Evolutionary conservation across 2,113 vertebrate genomes (phyloP).

Genomic region (Silurus asotus): DNA sequence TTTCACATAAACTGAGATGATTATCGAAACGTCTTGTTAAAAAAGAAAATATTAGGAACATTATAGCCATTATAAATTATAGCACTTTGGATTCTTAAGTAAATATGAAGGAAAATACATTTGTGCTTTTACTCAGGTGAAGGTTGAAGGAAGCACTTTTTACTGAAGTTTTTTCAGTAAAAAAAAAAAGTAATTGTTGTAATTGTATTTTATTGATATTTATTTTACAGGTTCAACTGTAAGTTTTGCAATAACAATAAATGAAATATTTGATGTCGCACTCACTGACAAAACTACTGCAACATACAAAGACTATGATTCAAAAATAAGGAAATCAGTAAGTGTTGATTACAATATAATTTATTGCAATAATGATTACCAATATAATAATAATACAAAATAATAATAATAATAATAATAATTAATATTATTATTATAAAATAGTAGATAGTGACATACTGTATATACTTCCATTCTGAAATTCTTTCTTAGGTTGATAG

Average conservation of each 20-base stretch:
- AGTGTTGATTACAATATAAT: conserved; percentile 11
- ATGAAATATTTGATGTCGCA: background rate
- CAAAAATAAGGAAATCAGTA: conserved; percentile 13
- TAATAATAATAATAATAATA: background rate
- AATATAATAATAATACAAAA: no score
- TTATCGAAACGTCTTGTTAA: no score
- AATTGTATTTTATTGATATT: no score
- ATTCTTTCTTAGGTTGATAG: background rate
- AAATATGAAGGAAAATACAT: no score
- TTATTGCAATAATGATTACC: background rate
- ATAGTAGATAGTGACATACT: background rate
- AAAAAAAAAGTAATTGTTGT: no score
- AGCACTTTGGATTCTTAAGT: no score
- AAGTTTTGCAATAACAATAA: conserved; percentile 10
- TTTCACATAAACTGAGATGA: no score
- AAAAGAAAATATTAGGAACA: no score
- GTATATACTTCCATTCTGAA: background rate
- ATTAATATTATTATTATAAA: background rate
- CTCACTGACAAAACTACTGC: background rate
- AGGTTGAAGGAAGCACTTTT: no score
- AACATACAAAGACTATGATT: background rate
- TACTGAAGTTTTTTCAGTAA: no score
- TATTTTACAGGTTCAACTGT: background rate
- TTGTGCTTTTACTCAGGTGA: no score
- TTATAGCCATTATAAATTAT: no score